Evolutionary conservation across 2,888 invertebrate genomes (phyloP).

Genomic region (Tromatobia lineatoria): DNA sequence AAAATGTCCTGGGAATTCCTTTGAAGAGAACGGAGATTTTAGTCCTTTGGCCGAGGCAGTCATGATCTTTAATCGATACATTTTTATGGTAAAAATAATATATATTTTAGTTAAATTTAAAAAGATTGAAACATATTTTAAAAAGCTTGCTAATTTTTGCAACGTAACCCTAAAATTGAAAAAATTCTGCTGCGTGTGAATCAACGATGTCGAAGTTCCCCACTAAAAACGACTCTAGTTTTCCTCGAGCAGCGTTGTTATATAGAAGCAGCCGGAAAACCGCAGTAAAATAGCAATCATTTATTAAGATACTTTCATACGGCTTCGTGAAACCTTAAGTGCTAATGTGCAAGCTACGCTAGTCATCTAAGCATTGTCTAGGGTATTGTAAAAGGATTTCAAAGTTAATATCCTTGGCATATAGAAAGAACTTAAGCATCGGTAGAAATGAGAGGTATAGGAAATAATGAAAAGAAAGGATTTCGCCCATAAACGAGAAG

Average conservation of each 20-base stretch:
- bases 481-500: constrained; percentile 38
- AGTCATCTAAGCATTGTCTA: neutral
- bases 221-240: neutral
- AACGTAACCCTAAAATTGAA: neutral
- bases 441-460: constrained; percentile 10
- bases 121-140: neutral
- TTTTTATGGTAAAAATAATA: neutral
- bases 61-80: neutral
- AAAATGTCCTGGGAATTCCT: constrained; percentile 25
- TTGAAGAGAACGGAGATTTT: neutral
- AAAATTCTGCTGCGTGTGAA: constrained; percentile 20
- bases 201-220: neutral
- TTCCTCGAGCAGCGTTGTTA: neutral
- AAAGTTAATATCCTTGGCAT: constrained; percentile 4
- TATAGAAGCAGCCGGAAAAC: constrained; percentile 35
- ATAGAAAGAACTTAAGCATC: neutral
- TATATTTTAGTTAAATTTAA: neutral
- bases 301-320: neutral
- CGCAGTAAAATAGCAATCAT: constrained; percentile 33
- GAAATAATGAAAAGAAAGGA: constrained; percentile 33
- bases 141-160: neutral
- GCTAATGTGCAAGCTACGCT: neutral
- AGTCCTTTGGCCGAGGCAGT: neutral
- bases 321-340: neutral
- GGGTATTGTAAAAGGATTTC: neutral